Percentiles rank a stretch among this genome's conserved stretches.
Conservation (phyloP, 2,797 vertebrate genomes). For the Scarus forsteni region DNA sequence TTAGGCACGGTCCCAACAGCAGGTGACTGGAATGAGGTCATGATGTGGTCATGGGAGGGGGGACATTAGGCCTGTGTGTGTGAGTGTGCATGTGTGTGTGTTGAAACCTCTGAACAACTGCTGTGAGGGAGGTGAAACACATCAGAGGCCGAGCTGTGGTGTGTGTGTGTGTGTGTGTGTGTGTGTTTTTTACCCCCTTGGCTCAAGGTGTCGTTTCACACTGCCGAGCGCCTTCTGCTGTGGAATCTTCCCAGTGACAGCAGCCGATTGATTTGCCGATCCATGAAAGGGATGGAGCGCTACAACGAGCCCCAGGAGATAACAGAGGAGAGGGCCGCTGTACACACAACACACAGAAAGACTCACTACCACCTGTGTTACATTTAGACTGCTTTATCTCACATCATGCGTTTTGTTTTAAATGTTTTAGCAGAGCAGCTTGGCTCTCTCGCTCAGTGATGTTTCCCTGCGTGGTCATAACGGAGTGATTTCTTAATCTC, state of each 20-base stretch:
- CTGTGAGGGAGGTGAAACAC: slow-evolving; percentile 82
- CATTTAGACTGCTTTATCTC: slow-evolving; percentile 64
- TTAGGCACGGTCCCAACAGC: slow-evolving; percentile 85
- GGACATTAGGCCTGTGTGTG: slow-evolving; percentile 32
- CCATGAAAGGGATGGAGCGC: slow-evolving; percentile 66
- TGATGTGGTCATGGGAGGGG: slow-evolving; percentile 81
- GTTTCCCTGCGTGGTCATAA: slow-evolving; percentile 6
- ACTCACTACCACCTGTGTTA: slow-evolving; percentile 63
- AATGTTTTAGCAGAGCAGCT: slow-evolving; percentile 17
- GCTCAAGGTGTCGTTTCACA: slow-evolving; percentile 75
- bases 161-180: slow-evolving; percentile 35
- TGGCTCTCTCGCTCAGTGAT: not conserved
- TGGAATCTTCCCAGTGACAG: slow-evolving; percentile 69
- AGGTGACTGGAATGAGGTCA: slow-evolving; percentile 85
- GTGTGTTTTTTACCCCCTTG: slow-evolving; percentile 4
- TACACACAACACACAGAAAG: slow-evolving; percentile 33
- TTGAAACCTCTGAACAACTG: slow-evolving; percentile 83
- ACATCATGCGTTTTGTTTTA: slow-evolving; percentile 16
- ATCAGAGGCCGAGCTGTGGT: slow-evolving; percentile 68
- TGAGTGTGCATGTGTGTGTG: slow-evolving; percentile 51
- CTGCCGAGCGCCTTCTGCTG: slow-evolving; percentile 50
- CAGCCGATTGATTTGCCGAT: slow-evolving; percentile 70
- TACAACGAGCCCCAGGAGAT: slow-evolving; percentile 65
- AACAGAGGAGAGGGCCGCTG: slow-evolving; percentile 23
- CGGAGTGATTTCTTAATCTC: not conserved